phyloP scores from a whole-genome alignment of 2,113 vertebrate species.

The Progne subis region DNA sequence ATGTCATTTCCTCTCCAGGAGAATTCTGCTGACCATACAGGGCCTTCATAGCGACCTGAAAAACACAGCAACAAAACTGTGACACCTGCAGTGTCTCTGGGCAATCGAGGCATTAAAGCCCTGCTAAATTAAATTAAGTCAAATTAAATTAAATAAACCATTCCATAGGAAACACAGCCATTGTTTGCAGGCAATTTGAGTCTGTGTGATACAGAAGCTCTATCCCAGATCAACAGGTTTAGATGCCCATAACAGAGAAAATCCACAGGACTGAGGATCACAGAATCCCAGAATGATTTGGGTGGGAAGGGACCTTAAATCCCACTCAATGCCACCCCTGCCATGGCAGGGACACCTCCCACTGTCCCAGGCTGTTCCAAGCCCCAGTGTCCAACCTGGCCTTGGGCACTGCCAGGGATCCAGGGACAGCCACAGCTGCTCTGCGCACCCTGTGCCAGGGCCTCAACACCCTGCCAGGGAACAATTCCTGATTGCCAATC shows the following conservation, averaged over 20 bases:
- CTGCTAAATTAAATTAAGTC: neutral
- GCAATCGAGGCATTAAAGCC: neutral
- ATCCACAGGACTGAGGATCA: neutral
- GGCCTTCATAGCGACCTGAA: slow-evolving; percentile 81
- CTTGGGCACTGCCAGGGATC: neutral
- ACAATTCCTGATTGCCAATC: neutral
- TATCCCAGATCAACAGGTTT: neutral
- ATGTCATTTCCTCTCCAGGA: slow-evolving; percentile 75
- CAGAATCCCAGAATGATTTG: fast-evolving
- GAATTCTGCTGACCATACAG: slow-evolving; percentile 80
- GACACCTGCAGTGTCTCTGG: neutral
- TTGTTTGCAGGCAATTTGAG: neutral
- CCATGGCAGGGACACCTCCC: neutral
- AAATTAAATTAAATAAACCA: neutral
- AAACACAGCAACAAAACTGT: neutral
- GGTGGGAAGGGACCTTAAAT: fast-evolving
- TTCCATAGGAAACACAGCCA: neutral
- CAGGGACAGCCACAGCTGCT: neutral
- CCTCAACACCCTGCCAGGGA: neutral
- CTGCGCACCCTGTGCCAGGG: neutral
- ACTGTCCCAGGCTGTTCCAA: neutral
- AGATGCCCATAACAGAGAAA: neutral
- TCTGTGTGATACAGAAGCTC: neutral
- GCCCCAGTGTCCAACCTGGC: neutral
- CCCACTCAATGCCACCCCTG: fast-evolving